These are phyloP conservation scores for Orestias chungarensis DNA, from an alignment of 2,797 vertebrate genomes.

Conservation along the genomic window DNA sequence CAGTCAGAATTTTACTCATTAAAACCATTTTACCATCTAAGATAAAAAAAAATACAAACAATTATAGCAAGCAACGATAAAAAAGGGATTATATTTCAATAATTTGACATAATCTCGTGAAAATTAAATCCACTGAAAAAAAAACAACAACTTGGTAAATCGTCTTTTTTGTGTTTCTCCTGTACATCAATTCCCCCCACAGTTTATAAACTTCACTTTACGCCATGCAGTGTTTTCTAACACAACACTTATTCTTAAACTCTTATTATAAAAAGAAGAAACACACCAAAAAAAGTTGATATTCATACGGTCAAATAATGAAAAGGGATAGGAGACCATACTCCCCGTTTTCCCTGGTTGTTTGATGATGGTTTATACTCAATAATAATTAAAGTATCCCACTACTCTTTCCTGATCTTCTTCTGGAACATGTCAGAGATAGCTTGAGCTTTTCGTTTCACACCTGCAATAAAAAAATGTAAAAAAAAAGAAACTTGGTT, in stretches of 20 bases:
- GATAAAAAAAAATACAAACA: not conserved
- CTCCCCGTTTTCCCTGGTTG: no score
- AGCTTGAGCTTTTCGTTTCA: conserved; percentile 65
- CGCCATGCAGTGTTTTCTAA: not conserved
- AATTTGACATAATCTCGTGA: not conserved
- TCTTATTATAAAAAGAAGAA: no score
- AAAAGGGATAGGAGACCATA: no score
- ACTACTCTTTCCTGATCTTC: conserved; percentile 44
- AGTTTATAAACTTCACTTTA: not conserved
- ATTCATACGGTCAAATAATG: no score
- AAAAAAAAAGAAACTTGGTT: not conserved
- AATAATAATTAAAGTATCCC: no score
- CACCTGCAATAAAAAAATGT: conserved; percentile 61
- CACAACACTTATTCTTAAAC: not conserved
- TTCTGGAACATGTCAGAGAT: conserved; percentile 66
- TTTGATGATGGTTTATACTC: not conserved
- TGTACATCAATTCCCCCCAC: not conserved
- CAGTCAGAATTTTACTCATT: not conserved
- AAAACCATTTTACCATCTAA: no score
- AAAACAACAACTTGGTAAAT: not conserved
- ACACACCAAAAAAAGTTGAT: no score
- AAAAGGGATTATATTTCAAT: no score
- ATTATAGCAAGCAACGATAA: no score
- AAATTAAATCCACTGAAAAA: not conserved
- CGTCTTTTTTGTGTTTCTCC: not conserved